Percentiles rank a stretch among this genome's conserved stretches.
These are phyloP conservation scores for Rhinopithecus roxellana DNA, from an alignment of 2,113 vertebrate genomes.

Conservation along the genomic window DNA sequence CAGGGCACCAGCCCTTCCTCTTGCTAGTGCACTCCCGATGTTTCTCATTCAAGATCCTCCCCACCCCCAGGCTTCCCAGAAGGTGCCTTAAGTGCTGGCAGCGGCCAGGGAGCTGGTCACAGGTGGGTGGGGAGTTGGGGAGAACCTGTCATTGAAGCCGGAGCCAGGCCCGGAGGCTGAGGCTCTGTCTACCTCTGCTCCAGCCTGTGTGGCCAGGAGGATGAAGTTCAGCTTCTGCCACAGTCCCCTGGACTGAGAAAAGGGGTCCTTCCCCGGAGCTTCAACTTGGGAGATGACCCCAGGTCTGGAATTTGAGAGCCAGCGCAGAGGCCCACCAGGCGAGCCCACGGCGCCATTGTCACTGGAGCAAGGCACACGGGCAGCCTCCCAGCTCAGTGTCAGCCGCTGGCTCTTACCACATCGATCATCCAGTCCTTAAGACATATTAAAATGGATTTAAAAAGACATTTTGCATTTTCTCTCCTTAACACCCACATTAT, in stretches of 20 bases:
- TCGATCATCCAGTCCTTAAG: conserved; percentile 88
- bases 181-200: background rate
- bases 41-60: background rate
- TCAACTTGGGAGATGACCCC: background rate
- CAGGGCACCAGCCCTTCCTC: background rate
- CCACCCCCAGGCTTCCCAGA: background rate
- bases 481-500: conserved; percentile 86
- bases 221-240: background rate
- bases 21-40: background rate
- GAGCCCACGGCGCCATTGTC: fast-evolving
- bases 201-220: background rate
- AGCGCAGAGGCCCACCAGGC: background rate
- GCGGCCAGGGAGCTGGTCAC: background rate
- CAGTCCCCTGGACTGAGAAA: background rate
- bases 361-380: conserved; percentile 17
- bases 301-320: background rate
- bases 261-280: background rate
- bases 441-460: conserved; percentile 88
- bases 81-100: background rate
- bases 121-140: fast-evolving
- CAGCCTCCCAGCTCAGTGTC: conserved; percentile 69
- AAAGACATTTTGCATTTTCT: conserved; percentile 80
- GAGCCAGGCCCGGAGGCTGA: background rate
- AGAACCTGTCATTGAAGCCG: background rate
- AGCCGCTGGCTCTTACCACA: conserved; percentile 60